Conservation (phyloP, 2,888 invertebrate species). For the Drosophila monieri region DNA sequence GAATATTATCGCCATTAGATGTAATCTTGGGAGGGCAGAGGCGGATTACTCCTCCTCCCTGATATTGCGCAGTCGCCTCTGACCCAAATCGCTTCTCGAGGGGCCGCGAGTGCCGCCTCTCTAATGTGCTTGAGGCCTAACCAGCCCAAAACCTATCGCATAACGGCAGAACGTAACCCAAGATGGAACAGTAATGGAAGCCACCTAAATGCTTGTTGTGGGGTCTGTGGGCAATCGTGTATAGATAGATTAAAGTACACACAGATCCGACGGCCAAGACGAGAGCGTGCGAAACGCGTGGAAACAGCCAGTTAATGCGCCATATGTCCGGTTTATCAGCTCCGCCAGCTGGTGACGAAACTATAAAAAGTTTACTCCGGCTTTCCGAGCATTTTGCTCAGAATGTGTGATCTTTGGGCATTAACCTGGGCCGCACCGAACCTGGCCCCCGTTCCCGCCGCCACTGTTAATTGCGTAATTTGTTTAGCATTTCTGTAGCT, state of each 20-base stretch:
- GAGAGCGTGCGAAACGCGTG: slow-evolving; percentile 51
- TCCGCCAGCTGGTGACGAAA: slow-evolving; percentile 28
- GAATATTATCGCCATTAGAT: slow-evolving; percentile 35
- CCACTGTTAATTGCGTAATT: slow-evolving; percentile 59
- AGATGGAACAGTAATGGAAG: slow-evolving; percentile 54
- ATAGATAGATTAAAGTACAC: slow-evolving; percentile 21
- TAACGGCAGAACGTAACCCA: slow-evolving; percentile 52
- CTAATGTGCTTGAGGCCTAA: slow-evolving; percentile 7
- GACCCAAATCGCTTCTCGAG: slow-evolving; percentile 18
- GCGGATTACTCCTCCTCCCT: not conserved
- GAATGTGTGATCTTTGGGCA: slow-evolving; percentile 43
- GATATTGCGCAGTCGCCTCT: slow-evolving; percentile 21
- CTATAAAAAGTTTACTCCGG: slow-evolving; percentile 41
- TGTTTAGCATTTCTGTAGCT: slow-evolving; percentile 41
- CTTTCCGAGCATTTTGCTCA: slow-evolving; percentile 21
- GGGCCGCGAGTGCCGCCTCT: slow-evolving; percentile 5
- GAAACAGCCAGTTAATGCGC: slow-evolving; percentile 39
- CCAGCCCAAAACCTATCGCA: slow-evolving; percentile 43
- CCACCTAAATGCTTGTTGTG: slow-evolving; percentile 47
- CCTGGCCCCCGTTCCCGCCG: not conserved
- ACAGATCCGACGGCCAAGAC: slow-evolving; percentile 7
- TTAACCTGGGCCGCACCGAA: slow-evolving; percentile 18
- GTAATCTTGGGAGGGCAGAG: slow-evolving; percentile 7
- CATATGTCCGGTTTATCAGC: slow-evolving; percentile 47
- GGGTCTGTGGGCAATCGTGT: slow-evolving; percentile 41